phyloP scores from a whole-genome alignment of 2,797 vertebrate species.

The Acrossocheilus fasciatus region DNA sequence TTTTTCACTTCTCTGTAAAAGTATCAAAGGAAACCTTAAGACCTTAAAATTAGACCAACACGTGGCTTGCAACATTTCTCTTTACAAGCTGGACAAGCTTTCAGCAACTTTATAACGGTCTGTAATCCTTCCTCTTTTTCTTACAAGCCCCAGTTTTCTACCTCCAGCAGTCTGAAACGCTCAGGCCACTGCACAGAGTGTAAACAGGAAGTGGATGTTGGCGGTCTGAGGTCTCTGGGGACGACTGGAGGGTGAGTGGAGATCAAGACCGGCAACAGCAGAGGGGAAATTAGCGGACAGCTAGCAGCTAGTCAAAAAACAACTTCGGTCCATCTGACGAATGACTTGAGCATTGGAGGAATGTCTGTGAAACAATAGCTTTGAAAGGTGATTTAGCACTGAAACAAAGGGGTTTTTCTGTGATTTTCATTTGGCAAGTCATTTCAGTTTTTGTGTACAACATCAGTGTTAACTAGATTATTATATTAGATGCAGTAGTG shows the following conservation, averaged over 20 bases:
- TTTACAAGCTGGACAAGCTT: not conserved
- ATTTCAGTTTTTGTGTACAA: slow-evolving; percentile 2
- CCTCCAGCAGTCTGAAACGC: slow-evolving; percentile 67
- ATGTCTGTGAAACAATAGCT: slow-evolving; percentile 60
- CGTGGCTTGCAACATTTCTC: not conserved
- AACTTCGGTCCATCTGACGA: slow-evolving; percentile 40
- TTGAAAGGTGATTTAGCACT: slow-evolving; percentile 17
- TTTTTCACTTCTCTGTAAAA: not conserved
- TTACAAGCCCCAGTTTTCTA: slow-evolving; percentile 54
- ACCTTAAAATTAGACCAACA: slow-evolving; percentile 22
- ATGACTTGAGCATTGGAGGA: slow-evolving; percentile 47
- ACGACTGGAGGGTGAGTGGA: slow-evolving; percentile 53
- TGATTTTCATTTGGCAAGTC: not conserved
- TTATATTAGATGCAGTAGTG: not conserved
- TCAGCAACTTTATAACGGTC: not conserved
- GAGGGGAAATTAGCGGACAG: slow-evolving; percentile 46
- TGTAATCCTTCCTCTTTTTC: slow-evolving; percentile 43
- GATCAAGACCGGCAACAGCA: slow-evolving; percentile 46
- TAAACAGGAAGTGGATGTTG: slow-evolving; percentile 81
- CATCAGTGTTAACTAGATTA: not conserved
- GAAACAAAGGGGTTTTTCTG: slow-evolving; percentile 30
- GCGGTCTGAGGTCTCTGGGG: slow-evolving; percentile 58
- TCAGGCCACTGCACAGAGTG: slow-evolving; percentile 50
- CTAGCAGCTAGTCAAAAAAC: slow-evolving; percentile 55
- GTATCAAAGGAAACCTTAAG: slow-evolving; percentile 7